phyloP scores from a whole-genome alignment of 2,113 vertebrate species.

The Alces alces region DNA sequence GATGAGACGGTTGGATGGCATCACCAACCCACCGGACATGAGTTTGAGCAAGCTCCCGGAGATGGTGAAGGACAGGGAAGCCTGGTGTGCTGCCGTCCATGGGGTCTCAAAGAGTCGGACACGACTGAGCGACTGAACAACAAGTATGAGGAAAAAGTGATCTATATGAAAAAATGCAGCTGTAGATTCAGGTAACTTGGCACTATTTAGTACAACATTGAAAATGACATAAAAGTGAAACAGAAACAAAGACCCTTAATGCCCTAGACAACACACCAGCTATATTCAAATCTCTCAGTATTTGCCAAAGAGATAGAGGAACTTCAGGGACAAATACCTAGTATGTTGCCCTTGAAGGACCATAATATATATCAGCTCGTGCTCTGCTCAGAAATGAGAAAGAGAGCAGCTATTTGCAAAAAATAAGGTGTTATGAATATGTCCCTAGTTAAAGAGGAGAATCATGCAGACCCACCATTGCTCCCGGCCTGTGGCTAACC shows the following conservation, averaged over 20 bases:
- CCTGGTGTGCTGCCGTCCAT: neutral
- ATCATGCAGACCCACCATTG: neutral
- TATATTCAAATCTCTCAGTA: neutral
- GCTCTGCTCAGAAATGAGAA: constrained; percentile 7
- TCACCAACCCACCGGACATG: neutral
- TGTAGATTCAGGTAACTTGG: neutral
- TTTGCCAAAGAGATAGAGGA: neutral
- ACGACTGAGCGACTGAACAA: neutral
- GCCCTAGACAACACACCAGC: neutral
- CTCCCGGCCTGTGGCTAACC: neutral
- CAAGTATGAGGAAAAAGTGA: neutral
- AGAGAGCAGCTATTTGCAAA: neutral
- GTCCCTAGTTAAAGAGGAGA: neutral
- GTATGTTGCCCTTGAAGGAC: neutral
- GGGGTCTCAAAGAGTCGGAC: neutral
- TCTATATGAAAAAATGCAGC: neutral
- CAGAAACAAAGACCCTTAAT: neutral
- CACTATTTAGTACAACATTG: neutral
- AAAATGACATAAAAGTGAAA: neutral
- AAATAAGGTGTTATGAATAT: neutral
- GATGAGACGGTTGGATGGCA: neutral
- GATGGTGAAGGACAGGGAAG: neutral
- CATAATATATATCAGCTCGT: neutral
- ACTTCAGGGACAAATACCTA: neutral
- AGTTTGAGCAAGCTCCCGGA: neutral